Conservation (phyloP, 2,797 vertebrate genomes). For the Telmatherina bonti region DNA sequence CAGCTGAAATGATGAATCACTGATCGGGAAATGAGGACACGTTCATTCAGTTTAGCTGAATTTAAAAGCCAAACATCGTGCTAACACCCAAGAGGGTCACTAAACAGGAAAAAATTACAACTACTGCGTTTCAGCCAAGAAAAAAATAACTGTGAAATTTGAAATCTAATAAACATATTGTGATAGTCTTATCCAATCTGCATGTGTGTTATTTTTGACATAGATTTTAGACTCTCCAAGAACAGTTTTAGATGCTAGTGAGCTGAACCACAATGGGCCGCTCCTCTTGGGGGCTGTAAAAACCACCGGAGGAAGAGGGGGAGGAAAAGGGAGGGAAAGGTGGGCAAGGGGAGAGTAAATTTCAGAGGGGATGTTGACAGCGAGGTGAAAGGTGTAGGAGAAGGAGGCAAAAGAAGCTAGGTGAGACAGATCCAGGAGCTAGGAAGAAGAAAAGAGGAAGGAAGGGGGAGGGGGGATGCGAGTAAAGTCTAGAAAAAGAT, state of each 20-base stretch:
- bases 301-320: slow-evolving; percentile 71
- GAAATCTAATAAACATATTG: not conserved
- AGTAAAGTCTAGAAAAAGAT: slow-evolving; percentile 49
- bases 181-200: not conserved
- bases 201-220: slow-evolving; percentile 22
- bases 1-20: not conserved
- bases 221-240: slow-evolving; percentile 60
- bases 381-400: slow-evolving; percentile 70
- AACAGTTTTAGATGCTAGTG: slow-evolving; percentile 69
- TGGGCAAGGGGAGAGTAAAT: slow-evolving; percentile 60
- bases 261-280: slow-evolving; percentile 77
- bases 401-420: slow-evolving; percentile 58
- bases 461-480: slow-evolving; percentile 33
- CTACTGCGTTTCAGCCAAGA: not conserved
- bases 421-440: slow-evolving; percentile 52
- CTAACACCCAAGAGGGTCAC: not conserved
- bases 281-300: slow-evolving; percentile 79
- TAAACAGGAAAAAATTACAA: not conserved
- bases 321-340: slow-evolving; percentile 60
- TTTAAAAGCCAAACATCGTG: not conserved
- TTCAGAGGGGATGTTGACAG: slow-evolving; percentile 65
- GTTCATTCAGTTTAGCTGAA: not conserved
- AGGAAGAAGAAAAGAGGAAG: slow-evolving; percentile 46
- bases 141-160: not conserved
- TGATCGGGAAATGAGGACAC: not conserved